Percentiles rank a stretch among this genome's conserved stretches.
Conservation (phyloP, 2,797 vertebrate species). For the Periophthalmus magnuspinnatus region DNA sequence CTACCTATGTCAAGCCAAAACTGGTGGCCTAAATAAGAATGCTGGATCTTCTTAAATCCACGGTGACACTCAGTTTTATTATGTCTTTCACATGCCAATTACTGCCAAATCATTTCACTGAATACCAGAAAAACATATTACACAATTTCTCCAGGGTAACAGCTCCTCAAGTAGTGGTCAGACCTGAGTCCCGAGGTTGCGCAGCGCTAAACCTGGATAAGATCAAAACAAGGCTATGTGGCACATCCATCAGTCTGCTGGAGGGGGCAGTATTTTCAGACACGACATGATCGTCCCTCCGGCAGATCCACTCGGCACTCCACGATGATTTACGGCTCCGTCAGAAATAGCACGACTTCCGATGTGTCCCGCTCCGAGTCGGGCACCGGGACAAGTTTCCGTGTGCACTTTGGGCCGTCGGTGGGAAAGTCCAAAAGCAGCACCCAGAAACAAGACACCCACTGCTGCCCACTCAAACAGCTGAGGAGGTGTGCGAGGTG, state of each 20-base stretch:
- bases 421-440: conserved; percentile 61
- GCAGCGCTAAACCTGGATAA: background rate
- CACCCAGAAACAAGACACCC: conserved; percentile 32
- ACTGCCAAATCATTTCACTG: no score
- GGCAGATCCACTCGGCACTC: conserved; percentile 24
- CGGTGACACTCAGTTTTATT: no score
- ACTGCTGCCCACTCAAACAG: conserved; percentile 8
- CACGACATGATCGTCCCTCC: conserved; percentile 16
- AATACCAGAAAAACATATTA: background rate
- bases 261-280: conserved; percentile 36
- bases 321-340: conserved; percentile 50
- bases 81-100: no score
- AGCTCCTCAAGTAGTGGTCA: background rate
- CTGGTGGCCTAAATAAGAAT: no score
- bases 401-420: conserved; percentile 17
- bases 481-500: conserved; percentile 2
- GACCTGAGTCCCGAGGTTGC: background rate
- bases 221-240: background rate
- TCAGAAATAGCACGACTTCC: conserved; percentile 60
- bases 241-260: background rate
- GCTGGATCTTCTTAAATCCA: no score
- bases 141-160: background rate
- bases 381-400: conserved; percentile 41
- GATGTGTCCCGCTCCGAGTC: conserved; percentile 24
- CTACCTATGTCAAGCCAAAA: no score